Base-by-base conservation (phyloP, 30 jellyfish, hydroid and myxozoan genomes). In the Pseudorhiza aurosa region DNA sequence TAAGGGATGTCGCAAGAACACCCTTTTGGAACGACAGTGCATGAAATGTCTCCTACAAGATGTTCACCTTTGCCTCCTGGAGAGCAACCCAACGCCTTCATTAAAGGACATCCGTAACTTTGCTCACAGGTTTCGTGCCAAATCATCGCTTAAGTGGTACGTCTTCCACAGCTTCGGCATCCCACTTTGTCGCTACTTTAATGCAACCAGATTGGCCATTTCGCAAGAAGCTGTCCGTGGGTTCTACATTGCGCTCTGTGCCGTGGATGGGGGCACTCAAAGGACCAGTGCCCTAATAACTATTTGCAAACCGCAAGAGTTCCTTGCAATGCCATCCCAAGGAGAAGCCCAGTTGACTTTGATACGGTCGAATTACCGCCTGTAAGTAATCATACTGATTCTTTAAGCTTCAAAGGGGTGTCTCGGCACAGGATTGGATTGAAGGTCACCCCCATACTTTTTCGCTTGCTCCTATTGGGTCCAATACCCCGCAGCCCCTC, bases 251-350 rank as follows among this genome's bases (percentile, higher is more conserved):
- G 76, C 62, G 22, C 56, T 21, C 8, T 62, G 17, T 25, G 76
- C 76, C 76, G 60, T 62, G 76, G 62, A 25, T 62, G 76, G 76
- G 76, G 76, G n/a, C 76, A 62, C 69, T 17, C 32, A 18, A 55
- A 55, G 24, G 69, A 19, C 26, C 26, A 17, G 69, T 55, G 69
- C 69, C 32, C 32, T 17, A 55, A 55, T 55, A 55, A 55, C 32
- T 55, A 8, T 55, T 17, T 55, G 32, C 55, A 42, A 42, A 15
- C 55, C 55, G 11, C 55, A 42, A 42, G 55, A 42, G 55, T 42
- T 42, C 55, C 55, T 42, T 17, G 55, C 9, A 42, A 42, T 42
- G 55, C 55, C 17, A 15, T 17, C 55, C 9, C 55, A 15, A 15
- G 55, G 17, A 42, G 55, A 42, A 9, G 55, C 55, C 55, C 9